phyloP scores from a whole-genome alignment of 1,140 invertebrate genomes.

The Meloidogyne floridensis region DNA sequence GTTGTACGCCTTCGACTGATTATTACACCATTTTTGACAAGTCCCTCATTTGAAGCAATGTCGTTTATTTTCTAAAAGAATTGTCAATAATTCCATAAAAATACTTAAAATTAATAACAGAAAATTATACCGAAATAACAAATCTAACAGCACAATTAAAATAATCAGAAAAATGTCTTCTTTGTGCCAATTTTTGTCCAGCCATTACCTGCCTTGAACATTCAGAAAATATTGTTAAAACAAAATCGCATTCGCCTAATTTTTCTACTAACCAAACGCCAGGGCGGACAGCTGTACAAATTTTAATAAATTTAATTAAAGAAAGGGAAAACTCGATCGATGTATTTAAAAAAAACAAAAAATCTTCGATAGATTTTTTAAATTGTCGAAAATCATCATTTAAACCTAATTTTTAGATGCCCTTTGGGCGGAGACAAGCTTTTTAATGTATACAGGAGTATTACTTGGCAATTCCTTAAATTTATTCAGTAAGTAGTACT shows the following conservation, averaged over 20 bases:
- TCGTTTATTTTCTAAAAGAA: slow-evolving; percentile 34
- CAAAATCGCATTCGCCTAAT: slow-evolving; percentile 40
- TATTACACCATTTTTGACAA: slow-evolving; percentile 19
- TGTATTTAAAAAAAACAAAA: too few relatives aligned
- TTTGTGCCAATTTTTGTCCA: slow-evolving; percentile 38
- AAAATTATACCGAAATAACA: slow-evolving; percentile 41
- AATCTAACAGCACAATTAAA: slow-evolving; percentile 49
- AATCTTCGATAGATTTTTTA: too few relatives aligned
- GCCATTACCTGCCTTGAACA: slow-evolving; percentile 33
- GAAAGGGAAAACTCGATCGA: too few relatives aligned
- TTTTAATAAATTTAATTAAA: neutral
- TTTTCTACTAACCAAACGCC: slow-evolving; percentile 44
- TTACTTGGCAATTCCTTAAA: too few relatives aligned
- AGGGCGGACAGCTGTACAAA: slow-evolving; percentile 34
- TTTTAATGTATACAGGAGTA: too few relatives aligned
- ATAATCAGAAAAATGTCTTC: slow-evolving; percentile 56
- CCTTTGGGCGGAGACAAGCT: too few relatives aligned
- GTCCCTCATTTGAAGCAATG: slow-evolving; percentile 14
- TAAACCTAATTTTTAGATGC: too few relatives aligned
- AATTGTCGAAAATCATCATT: too few relatives aligned
- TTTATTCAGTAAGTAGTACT: too few relatives aligned
- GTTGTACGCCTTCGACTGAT: neutral
- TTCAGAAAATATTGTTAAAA: slow-evolving; percentile 52
- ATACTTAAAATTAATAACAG: neutral
- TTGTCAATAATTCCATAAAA: neutral